phyloP scores from a whole-genome alignment of 1,140 invertebrate genomes.

The Pseudomyrmex pallidus region DNA sequence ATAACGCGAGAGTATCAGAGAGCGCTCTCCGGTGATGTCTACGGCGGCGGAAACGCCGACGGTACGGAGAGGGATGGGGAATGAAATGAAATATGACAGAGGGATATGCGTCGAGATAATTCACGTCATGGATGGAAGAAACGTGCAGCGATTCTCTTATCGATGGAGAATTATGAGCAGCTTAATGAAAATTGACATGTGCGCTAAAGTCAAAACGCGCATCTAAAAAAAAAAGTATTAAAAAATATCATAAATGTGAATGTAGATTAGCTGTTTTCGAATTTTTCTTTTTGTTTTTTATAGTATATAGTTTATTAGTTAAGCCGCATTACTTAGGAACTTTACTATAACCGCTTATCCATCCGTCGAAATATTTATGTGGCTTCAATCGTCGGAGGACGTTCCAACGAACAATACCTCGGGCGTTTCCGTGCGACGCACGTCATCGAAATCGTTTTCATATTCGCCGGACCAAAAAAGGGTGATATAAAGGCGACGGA shows the following conservation, averaged over 20 bases:
- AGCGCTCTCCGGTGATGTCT: slow-evolving; percentile 48
- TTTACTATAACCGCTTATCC: slow-evolving; percentile 17
- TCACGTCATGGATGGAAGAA: slow-evolving; percentile 23
- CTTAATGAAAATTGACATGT: background rate
- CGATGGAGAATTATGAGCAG: background rate
- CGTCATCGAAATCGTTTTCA: slow-evolving; percentile 58
- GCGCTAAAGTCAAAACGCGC: background rate
- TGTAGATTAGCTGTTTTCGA: background rate
- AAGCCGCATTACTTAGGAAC: background rate
- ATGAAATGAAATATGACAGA: slow-evolving; percentile 29
- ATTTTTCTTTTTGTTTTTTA: background rate
- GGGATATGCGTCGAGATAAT: slow-evolving; percentile 24
- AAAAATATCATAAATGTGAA: too few species aligned
- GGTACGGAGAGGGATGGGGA: slow-evolving; percentile 10
- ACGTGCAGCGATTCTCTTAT: slow-evolving; percentile 43
- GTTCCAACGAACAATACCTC: slow-evolving; percentile 39
- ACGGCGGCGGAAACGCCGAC: slow-evolving; percentile 18
- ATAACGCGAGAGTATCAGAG: slow-evolving; percentile 57
- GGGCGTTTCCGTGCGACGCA: slow-evolving; percentile 42
- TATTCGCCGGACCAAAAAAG: slow-evolving; percentile 46
- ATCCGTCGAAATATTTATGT: slow-evolving; percentile 56
- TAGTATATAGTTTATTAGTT: too few species aligned
- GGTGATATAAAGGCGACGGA: slow-evolving; percentile 21
- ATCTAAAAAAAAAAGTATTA: too few species aligned
- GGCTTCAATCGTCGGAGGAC: slow-evolving; percentile 31